Base-by-base conservation (phyloP, 2,888 invertebrate species). In the Polydesmus complanatus region DNA sequence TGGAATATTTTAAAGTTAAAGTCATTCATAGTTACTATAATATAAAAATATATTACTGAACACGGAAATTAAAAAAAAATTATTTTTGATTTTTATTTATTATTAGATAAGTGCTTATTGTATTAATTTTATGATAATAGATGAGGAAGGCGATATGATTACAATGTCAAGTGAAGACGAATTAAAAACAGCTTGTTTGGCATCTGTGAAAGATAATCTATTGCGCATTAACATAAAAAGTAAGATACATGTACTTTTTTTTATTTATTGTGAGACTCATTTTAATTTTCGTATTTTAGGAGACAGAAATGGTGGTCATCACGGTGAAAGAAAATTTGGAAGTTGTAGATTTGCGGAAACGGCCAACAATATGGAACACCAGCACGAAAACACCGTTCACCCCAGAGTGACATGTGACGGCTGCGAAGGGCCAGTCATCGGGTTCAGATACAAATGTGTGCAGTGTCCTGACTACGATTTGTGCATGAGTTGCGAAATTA, bases 391-490 rank as follows among this genome's bases (percentile, higher is more conserved):
- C 19, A 56, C 61, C 1, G 47, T 73, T 2, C 86, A 87, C 68
- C 68, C 69, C 2, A 78, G 79, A 1, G 80, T 92, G 0, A 69
- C 77, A 3, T 93, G 92, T 70, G 89, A 92, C 71, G 78, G 75
- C 0, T 93, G 93, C 69, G 77, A 84, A 0, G 70, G 73, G 0
- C 69, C 75, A 0, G 78, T 92, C 3, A 67, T 74, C n/a, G 92
- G 91, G 0, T 84, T 81, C 67, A 83, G 93, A n/a, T 93, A 88
- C 78, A 92, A 90, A 73, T 94, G 93, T 70, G 74, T 85, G 19
- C 78, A 82, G 59, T 94, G 93, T 68, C 74, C 79, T 0, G 84
- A 93, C 71, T 93, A 76, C 71, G 92, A 93, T 73, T 78, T 93
- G 59, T 94, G 93, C 72, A 73, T 77, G n/a, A 70, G 70, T 1